Percentiles rank a stretch among this genome's conserved stretches.
These are phyloP conservation scores for Leptinotarsa rubiginosa DNA, from an alignment of 2,888 invertebrate species.

Conservation along the genomic window DNA sequence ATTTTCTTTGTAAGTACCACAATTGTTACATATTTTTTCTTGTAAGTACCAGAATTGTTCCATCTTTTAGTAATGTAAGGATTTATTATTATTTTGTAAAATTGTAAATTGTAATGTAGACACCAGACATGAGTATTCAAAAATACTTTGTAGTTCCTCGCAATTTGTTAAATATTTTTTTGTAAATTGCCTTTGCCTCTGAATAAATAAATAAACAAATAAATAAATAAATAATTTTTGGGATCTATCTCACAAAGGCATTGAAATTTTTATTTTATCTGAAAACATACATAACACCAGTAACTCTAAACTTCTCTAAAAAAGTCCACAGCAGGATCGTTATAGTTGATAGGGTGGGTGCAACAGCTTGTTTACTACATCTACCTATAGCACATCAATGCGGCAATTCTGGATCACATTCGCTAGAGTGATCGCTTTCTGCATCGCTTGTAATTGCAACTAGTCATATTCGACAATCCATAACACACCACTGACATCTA, in stretches of 20 bases:
- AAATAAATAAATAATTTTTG: no score
- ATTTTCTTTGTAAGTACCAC: no score
- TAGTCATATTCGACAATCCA: conserved; percentile 49
- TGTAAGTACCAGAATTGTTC: no score
- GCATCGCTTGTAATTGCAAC: conserved; percentile 54
- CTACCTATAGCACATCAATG: conserved; percentile 58
- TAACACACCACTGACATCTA: conserved; percentile 49
- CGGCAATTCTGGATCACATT: conserved; percentile 56
- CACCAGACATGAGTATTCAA: no score
- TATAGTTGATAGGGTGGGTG: conserved; percentile 41
- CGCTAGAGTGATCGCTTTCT: conserved; percentile 56
- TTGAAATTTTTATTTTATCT: background rate
- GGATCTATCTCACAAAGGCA: background rate
- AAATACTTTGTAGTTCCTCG: no score
- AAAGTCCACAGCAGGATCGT: conserved; percentile 7
- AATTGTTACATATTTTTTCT: no score
- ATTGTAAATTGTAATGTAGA: no score
- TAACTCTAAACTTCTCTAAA: background rate
- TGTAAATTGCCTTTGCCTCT: no score
- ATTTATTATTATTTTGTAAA: no score
- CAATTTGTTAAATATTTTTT: no score
- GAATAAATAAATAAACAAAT: no score
- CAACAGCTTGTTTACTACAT: conserved; percentile 64
- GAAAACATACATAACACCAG: background rate
- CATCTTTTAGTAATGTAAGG: no score